A percentile compares a stretch with the other conserved stretches of the same genome.
Conservation (phyloP, 2,888 invertebrate species). For the Diplolepis rosae region DNA sequence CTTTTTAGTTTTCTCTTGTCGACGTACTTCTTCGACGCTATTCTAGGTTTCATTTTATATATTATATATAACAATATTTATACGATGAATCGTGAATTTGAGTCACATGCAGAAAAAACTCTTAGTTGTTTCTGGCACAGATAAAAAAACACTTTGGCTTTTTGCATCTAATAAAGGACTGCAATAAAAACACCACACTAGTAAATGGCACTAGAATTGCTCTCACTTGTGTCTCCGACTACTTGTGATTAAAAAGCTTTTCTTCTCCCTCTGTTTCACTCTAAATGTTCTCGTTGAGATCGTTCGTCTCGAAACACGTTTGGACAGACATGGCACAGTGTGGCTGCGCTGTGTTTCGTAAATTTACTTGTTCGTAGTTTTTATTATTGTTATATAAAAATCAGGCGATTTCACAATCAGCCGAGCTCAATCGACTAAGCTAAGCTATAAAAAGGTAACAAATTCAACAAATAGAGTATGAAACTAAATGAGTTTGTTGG, state of each 20-base stretch:
- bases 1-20: slow-evolving; percentile 52
- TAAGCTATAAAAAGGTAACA: slow-evolving; percentile 72
- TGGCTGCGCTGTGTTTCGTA: slow-evolving; percentile 51
- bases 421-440: slow-evolving; percentile 66
- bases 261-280: slow-evolving; percentile 53
- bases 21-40: slow-evolving; percentile 59
- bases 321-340: slow-evolving; percentile 59
- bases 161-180: slow-evolving; percentile 74
- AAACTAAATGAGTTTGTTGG: slow-evolving; percentile 65
- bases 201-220: slow-evolving; percentile 77
- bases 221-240: slow-evolving; percentile 72
- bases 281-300: slow-evolving; percentile 44
- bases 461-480: slow-evolving; percentile 70
- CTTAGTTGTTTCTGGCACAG: slow-evolving; percentile 74
- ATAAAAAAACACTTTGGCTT: slow-evolving; percentile 75
- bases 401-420: slow-evolving; percentile 67
- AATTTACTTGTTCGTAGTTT: slow-evolving; percentile 39
- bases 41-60: slow-evolving; percentile 71
- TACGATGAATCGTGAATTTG: slow-evolving; percentile 73
- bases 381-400: slow-evolving; percentile 62
- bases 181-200: slow-evolving; percentile 74
- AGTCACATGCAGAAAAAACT: slow-evolving; percentile 73
- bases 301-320: slow-evolving; percentile 59
- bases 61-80: slow-evolving; percentile 78
- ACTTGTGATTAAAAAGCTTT: slow-evolving; percentile 67